phyloP scores from a whole-genome alignment of 2,888 invertebrate species.

The Rotaria magnacalcarata region DNA sequence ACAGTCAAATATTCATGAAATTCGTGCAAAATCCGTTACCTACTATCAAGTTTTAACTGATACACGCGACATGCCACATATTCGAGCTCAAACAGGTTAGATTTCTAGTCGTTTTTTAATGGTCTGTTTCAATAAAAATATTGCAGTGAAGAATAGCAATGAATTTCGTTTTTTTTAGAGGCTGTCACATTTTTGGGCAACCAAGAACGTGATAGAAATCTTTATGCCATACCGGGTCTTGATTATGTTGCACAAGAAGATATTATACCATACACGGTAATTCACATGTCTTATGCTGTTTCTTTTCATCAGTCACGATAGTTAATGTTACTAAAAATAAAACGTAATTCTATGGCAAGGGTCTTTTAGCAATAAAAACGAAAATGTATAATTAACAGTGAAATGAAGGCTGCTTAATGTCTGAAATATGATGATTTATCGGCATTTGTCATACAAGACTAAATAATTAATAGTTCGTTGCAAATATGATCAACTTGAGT shows the following conservation, averaged over 20 bases:
- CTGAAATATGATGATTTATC: neutral
- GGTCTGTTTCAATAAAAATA: too few relatives aligned
- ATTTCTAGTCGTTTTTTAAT: neutral
- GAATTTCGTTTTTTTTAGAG: slow-evolving; percentile 64
- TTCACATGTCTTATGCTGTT: neutral
- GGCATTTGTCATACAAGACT: neutral
- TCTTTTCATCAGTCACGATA: too few relatives aligned
- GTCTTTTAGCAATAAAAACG: neutral
- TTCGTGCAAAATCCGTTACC: slow-evolving; percentile 65
- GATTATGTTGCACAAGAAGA: slow-evolving; percentile 98
- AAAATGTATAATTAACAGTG: neutral
- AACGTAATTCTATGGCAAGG: neutral
- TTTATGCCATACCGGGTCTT: slow-evolving; percentile 79
- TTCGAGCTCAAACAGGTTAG: slow-evolving; percentile 75
- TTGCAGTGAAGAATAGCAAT: too few relatives aligned
- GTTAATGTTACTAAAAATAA: too few relatives aligned
- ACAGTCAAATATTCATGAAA: neutral
- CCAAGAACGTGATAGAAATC: slow-evolving; percentile 87
- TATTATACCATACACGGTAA: slow-evolving; percentile 77
- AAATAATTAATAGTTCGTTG: neutral
- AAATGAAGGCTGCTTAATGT: too few relatives aligned
- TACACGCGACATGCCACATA: slow-evolving; percentile 88
- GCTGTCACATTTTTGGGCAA: slow-evolving; percentile 93
- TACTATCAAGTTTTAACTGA: slow-evolving; percentile 97
- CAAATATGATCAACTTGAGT: neutral